These are phyloP conservation scores for Phengaris alcon DNA, from an alignment of 2,888 invertebrate genomes.

Conservation along the genomic window DNA sequence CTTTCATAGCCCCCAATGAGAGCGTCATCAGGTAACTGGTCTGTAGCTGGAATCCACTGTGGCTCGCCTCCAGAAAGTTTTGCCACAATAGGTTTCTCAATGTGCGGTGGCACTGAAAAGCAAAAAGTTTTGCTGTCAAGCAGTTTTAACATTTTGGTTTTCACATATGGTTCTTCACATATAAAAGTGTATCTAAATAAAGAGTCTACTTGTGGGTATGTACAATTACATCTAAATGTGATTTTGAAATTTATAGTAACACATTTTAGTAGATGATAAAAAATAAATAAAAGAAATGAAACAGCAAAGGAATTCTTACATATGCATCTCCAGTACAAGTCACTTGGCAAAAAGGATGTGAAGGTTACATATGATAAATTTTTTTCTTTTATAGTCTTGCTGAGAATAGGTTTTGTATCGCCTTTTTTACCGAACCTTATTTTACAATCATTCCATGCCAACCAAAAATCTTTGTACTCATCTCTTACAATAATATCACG, in stretches of 20 bases:
- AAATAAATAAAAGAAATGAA: not conserved
- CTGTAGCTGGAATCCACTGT: conserved; percentile 78
- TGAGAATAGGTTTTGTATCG: conserved; percentile 49
- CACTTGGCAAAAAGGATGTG: conserved; percentile 31
- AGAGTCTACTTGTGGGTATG: no score
- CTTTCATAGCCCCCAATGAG: conserved; percentile 39
- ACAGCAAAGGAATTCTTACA: conserved; percentile 44
- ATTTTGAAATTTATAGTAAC: no score
- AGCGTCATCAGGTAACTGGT: conserved; percentile 37
- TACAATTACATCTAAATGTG: no score
- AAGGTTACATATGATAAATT: conserved; percentile 48
- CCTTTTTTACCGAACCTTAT: conserved; percentile 62
- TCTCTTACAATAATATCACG: conserved; percentile 59
- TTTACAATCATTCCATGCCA: conserved; percentile 69
- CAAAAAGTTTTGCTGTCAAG: not conserved
- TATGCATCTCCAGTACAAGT: conserved; percentile 48
- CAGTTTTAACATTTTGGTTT: no score
- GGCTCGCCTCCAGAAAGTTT: conserved; percentile 64
- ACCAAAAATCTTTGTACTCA: conserved; percentile 68
- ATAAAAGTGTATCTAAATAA: no score
- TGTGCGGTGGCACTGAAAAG: conserved; percentile 42
- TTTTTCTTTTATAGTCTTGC: conserved; percentile 38
- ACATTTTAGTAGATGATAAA: no score
- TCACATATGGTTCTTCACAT: no score
- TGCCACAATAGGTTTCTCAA: conserved; percentile 39